These are phyloP conservation scores for Listrodromus nycthemerus DNA, from an alignment of 2,888 invertebrate species.

Conservation along the genomic window DNA sequence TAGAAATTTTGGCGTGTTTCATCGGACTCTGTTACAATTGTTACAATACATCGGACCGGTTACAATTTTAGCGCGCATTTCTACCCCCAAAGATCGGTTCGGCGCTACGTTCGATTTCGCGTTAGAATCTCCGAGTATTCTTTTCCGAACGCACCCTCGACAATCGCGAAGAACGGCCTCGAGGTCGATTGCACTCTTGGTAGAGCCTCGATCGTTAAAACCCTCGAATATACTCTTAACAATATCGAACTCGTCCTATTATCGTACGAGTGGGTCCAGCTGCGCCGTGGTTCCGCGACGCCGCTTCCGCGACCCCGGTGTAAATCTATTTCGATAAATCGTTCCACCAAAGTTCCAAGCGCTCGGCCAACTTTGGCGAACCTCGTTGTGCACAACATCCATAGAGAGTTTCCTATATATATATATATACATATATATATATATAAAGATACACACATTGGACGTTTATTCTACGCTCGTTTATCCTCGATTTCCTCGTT, in stretches of 20 bases:
- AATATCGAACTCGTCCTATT: constrained; percentile 46
- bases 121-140: constrained; percentile 68
- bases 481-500: constrained; percentile 45
- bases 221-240: constrained; percentile 51
- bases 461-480: constrained; percentile 33
- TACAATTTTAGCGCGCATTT: background rate
- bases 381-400: constrained; percentile 24
- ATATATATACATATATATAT: background rate
- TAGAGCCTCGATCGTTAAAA: background rate
- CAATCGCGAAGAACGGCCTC: background rate
- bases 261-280: constrained; percentile 44
- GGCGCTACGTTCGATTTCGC: constrained; percentile 73
- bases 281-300: constrained; percentile 10
- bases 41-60: too few relatives aligned
- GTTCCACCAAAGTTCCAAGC: constrained; percentile 44
- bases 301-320: constrained; percentile 22
- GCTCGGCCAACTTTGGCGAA: constrained; percentile 42
- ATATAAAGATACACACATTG: background rate
- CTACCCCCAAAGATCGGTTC: constrained; percentile 64
- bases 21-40: too few relatives aligned
- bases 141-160: constrained; percentile 1
- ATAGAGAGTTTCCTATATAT: background rate
- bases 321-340: constrained; percentile 61
- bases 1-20: too few relatives aligned
- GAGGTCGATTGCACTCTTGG: constrained; percentile 15